Base-by-base conservation (phyloP, 2,888 invertebrate genomes). In the Teleiodes luculella region DNA sequence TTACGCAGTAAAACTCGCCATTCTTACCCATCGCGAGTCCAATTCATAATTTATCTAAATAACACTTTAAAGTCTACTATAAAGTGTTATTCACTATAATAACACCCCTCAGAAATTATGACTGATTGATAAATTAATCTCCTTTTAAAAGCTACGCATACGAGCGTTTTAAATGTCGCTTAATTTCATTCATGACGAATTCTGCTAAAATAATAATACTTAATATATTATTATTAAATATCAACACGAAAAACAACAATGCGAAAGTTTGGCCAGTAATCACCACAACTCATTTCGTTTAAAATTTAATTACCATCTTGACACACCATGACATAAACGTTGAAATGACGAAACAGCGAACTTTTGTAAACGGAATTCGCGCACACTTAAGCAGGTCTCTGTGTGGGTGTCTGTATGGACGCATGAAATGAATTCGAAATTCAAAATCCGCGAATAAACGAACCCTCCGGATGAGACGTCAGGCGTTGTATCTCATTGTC, bases 1-100 rank as follows among this genome's bases (percentile, higher is more conserved):
- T 87, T 87, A 88, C 87, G 86, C 86, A 78, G 83, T 86, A 86
- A 84, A 86, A 79, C 72, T 72, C 68, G 64, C 77, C 78, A 75
- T 86, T 82, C 83, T 82, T 77, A 66, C 60, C 24, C 24, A 24
- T 6, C 73, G 66, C 72, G 71, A 70, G 74, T 76, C 74, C 80
- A 80, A 81, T 79, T 80, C 11, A 78, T 80, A 76, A 79, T 71
- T 70, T 68, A 80, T 77, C 75, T 80, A 74, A 77, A 79, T 74
- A 74, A 67, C 62, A 65, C 68, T 75, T 75, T 72, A 69, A 61
- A 65, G 64, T 52, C 57, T 28, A 43, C 43, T 28, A n/a, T n/a
- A n/a, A n/a, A n/a, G n/a, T n/a, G n/a, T n/a, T n/a, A 53, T 53
- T 59, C 49, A 36, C 28, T 24, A 43, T 16, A 47, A 16, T 47